phyloP scores from a whole-genome alignment of 1,140 invertebrate genomes.

The Drusus annulatus region DNA sequence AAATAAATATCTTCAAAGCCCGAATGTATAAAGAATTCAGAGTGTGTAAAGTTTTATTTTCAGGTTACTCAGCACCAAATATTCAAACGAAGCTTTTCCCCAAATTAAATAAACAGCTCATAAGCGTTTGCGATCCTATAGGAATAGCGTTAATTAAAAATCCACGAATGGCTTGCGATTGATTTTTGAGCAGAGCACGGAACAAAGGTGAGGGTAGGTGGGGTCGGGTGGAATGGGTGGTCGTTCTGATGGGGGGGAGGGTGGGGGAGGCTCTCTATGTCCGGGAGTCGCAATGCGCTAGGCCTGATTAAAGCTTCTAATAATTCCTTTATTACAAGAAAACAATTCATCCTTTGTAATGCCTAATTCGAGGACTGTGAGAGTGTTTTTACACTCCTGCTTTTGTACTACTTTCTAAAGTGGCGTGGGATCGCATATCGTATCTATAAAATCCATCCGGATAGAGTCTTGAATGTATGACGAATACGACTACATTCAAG shows the following conservation, averaged over 20 bases:
- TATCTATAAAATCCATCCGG: too few species aligned
- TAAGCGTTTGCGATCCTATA: slow-evolving; percentile 3
- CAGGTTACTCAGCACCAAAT: too few species aligned
- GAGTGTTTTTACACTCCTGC: too few species aligned
- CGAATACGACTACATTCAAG: too few species aligned
- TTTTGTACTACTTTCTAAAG: too few species aligned
- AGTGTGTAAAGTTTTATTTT: too few species aligned
- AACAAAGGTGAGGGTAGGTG: not conserved
- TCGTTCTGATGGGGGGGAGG: not conserved
- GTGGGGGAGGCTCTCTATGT: not conserved
- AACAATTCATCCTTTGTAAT: not conserved
- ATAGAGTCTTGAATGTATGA: too few species aligned
- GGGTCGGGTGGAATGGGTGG: not conserved
- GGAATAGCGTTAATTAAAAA: slow-evolving; percentile 41
- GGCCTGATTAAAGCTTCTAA: slow-evolving; percentile 10
- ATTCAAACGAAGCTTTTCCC: too few species aligned
- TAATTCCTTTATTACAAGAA: slow-evolving; percentile 18
- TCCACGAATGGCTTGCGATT: slow-evolving; percentile 32
- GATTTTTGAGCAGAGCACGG: slow-evolving; percentile 16
- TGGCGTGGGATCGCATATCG: too few species aligned
- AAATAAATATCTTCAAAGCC: too few species aligned
- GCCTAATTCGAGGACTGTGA: too few species aligned
- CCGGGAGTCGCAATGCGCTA: slow-evolving; percentile 34
- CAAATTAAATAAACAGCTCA: not conserved
- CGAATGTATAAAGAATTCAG: too few species aligned